Evolutionary conservation across 2,113 vertebrate species (phyloP).

Genomic region (Zonotrichia leucophrys): DNA sequence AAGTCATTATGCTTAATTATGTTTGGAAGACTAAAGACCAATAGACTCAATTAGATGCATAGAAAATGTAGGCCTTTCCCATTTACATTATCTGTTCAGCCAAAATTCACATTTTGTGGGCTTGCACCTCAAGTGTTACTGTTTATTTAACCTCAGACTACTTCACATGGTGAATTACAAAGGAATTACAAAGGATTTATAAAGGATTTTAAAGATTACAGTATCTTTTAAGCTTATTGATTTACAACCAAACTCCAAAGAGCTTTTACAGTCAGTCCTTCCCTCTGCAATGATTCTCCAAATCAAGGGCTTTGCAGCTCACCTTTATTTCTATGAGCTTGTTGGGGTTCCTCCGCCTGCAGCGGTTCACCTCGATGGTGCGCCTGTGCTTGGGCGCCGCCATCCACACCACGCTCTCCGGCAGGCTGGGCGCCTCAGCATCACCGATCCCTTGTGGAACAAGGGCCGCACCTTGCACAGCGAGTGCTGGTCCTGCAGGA

Average conservation of each 20-base stretch:
- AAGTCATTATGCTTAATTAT: neutral
- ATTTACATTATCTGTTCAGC: neutral
- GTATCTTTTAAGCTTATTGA: neutral
- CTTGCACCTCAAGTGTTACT: neutral
- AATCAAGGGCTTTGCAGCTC: neutral
- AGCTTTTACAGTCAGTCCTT: neutral
- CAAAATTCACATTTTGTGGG: neutral
- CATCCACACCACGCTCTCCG: conserved; percentile 89
- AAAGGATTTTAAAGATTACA: neutral
- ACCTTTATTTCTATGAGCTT: conserved; percentile 89
- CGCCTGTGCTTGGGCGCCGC: conserved; percentile 92
- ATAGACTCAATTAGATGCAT: neutral
- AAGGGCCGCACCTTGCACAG: conserved; percentile 67
- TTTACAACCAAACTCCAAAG: neutral
- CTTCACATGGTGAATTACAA: neutral
- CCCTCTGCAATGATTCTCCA: fast-evolving
- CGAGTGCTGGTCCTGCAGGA: conserved; percentile 79
- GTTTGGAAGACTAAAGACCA: neutral
- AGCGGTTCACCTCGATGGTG: conserved; percentile 90
- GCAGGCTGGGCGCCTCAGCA: conserved; percentile 9
- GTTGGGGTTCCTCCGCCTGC: conserved; percentile 79
- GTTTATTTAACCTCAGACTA: neutral
- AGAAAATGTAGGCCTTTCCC: neutral
- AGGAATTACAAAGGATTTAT: neutral
- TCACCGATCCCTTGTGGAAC: conserved; percentile 33